These are phyloP conservation scores for Sialia sialis DNA, from an alignment of 2,113 vertebrate species.

Conservation along the genomic window DNA sequence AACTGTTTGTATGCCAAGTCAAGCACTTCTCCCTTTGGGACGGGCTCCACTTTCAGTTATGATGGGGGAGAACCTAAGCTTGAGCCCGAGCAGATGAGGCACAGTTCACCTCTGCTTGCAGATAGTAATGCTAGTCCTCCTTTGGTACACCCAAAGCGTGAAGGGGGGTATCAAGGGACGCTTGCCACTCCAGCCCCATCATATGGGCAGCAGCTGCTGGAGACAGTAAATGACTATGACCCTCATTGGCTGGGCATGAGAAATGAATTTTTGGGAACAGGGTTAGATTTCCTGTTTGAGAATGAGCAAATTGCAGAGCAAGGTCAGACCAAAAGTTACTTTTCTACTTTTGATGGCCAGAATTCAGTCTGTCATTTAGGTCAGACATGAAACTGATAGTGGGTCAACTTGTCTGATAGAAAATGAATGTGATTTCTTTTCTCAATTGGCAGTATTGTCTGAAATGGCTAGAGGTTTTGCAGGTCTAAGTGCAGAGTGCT, in stretches of 20 bases:
- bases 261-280: slow-evolving; percentile 33
- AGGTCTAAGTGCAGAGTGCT: not conserved
- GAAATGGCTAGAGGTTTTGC: not conserved
- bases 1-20: not conserved
- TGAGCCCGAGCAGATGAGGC: not conserved
- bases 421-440: not conserved
- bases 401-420: not conserved
- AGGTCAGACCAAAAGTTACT: not conserved
- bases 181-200: not conserved
- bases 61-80: not conserved
- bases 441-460: not conserved
- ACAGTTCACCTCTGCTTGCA: not conserved
- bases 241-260: not conserved
- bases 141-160: not conserved
- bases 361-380: not conserved
- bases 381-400: not conserved
- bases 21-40: not conserved
- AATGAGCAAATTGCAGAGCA: not conserved
- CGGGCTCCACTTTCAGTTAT: not conserved
- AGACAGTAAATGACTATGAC: not conserved
- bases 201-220: slow-evolving; percentile 11
- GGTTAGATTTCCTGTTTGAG: not conserved
- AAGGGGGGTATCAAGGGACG: not conserved
- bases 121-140: not conserved
- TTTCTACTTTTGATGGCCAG: slow-evolving; percentile 16